These are phyloP conservation scores for Drosophila merina DNA, from an alignment of 2,888 invertebrate species.

Conservation along the genomic window DNA sequence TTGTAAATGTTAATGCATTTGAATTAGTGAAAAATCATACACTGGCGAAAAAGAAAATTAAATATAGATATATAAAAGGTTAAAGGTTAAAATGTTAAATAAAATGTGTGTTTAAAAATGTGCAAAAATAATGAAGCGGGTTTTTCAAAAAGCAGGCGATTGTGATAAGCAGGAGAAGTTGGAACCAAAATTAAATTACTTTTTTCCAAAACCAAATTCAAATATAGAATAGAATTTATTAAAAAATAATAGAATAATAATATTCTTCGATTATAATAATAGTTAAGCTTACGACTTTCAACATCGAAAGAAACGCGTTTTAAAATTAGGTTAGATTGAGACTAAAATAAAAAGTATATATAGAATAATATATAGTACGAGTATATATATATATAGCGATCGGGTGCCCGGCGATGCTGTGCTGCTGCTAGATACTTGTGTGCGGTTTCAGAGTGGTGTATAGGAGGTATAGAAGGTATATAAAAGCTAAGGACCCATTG, in stretches of 20 bases:
- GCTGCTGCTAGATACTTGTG: conserved; percentile 33
- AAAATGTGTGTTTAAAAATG: neutral
- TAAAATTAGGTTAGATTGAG: conserved; percentile 4
- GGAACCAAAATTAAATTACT: neutral
- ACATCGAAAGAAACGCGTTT: conserved; percentile 26
- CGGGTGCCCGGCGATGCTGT: conserved; percentile 43
- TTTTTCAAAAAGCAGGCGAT: conserved; percentile 18
- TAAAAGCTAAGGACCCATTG: conserved; percentile 24
- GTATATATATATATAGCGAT: conserved; percentile 26
- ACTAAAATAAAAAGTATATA: conserved; percentile 10
- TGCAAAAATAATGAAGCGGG: neutral
- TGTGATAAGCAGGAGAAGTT: neutral
- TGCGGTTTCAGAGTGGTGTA: conserved; percentile 13
- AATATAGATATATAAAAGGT: neutral
- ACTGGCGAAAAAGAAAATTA: conserved; percentile 28
- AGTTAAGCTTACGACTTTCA: conserved; percentile 27
- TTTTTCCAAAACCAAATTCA: conserved; percentile 1
- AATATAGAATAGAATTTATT: conserved; percentile 19
- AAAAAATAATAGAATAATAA: conserved; percentile 19
- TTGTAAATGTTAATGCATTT: conserved; percentile 72
- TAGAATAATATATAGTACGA: neutral
- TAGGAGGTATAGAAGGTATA: conserved; percentile 11
- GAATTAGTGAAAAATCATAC: conserved; percentile 50
- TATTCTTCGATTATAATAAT: conserved; percentile 34
- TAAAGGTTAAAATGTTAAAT: conserved; percentile 2